phyloP scores from a whole-genome alignment of 2,797 vertebrate species.

The Propithecus deckenii region DNA sequence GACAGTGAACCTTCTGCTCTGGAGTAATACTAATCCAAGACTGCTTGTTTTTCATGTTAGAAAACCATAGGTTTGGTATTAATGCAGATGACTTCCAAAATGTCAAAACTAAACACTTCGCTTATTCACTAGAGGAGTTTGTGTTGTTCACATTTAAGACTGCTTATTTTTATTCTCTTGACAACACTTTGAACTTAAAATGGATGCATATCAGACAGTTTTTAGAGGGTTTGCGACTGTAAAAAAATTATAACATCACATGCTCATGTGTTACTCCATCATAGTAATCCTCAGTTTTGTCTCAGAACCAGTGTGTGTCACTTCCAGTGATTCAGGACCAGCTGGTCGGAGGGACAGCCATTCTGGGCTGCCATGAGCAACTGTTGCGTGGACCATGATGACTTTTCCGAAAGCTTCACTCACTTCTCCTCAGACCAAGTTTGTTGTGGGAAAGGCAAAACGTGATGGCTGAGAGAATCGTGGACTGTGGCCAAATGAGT shows the following conservation, averaged over 20 bases:
- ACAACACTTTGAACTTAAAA: slow-evolving; percentile 12
- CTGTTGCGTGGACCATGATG: neutral
- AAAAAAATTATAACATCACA: neutral
- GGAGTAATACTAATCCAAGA: neutral
- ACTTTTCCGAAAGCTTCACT: neutral
- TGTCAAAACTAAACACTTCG: neutral
- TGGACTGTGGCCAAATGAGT: neutral
- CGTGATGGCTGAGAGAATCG: neutral
- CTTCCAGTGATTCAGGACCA: slow-evolving; percentile 33
- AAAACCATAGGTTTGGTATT: neutral
- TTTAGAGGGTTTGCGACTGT: neutral
- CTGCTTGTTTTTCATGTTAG: neutral
- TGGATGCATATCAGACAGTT: neutral
- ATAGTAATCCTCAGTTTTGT: neutral
- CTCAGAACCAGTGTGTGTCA: neutral
- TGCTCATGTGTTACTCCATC: neutral
- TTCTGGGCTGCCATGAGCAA: neutral
- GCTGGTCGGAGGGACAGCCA: neutral
- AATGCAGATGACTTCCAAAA: slow-evolving; percentile 1
- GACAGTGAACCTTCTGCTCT: neutral
- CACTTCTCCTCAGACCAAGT: neutral
- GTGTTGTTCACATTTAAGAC: neutral
- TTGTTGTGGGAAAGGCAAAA: neutral
- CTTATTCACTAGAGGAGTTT: neutral
- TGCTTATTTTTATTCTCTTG: slow-evolving; percentile 23